Base-by-base conservation (phyloP, 92 coral and sea anemone genomes). In the Chrysogorgia sp. region DNA sequence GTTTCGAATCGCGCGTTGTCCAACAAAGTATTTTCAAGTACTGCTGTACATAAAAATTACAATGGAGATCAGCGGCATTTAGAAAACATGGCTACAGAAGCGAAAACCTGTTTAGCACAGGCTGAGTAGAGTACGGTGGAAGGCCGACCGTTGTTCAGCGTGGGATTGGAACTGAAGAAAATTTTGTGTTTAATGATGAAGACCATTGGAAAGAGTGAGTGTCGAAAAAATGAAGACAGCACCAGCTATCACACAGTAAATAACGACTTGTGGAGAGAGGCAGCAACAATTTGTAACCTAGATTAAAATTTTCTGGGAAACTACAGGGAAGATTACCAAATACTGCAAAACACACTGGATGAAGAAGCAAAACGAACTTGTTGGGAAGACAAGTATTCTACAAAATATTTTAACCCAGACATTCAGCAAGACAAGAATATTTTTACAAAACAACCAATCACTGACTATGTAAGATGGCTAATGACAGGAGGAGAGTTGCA, bases 281-380 rank as follows among this genome's bases (percentile, higher is more conserved):
- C 74, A 20, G 52, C 74, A 13, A 62, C 69, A 20, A 15, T 83
- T 40, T 83, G 87, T 82, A 53, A 83, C 34, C 61, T 75, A 21
- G 71, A 83, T 59, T 56, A 63, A 10, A 35, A 64, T 0, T 83
- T 75, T n/a, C 41, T n/a, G n/a, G 87, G 87, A 25, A 84, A 74
- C 80, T 84, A 84, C 74, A 67, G 76, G 40, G 88, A 84, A n/a
- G n/a, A n/a, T 63, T 84, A 84, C 74, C 88, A 84, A 63, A 84
- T 84, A 17, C 35, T 77, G 13, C 49, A 32, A 35, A 84, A 76
- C 53, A 57, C 83, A 0, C 66, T 75, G 45, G 83, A 84, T 8
- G 77, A 67, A 22, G 79, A 84, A 50, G 87, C 56, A 7, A 53
- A 34, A 52, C 61, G 74, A 2, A 84, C 83, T 56, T 43, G 79